phyloP scores from a whole-genome alignment of 1,140 invertebrate genomes.

The Phortica variegata region DNA sequence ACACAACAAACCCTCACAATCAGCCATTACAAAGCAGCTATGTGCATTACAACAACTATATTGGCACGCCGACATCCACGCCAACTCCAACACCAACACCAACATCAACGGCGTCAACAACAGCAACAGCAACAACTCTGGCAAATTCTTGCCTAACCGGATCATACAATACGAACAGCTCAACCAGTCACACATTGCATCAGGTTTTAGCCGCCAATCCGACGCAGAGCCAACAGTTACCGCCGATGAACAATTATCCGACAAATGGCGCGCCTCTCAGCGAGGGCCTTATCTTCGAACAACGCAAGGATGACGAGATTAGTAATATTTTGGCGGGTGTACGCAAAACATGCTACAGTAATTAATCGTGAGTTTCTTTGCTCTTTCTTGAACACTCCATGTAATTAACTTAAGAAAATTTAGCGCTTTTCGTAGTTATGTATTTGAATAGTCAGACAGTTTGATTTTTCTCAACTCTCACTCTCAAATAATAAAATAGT shows the following conservation, averaged over 20 bases:
- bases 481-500: too few relatives aligned
- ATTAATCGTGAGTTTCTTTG: constrained; percentile 58
- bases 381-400: neutral
- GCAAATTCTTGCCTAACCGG: too few relatives aligned
- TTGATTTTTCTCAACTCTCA: too few relatives aligned
- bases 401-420: too few relatives aligned
- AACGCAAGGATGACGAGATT: constrained; percentile 76
- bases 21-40: constrained; percentile 41
- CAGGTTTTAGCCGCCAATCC: constrained; percentile 25
- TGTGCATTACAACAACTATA: constrained; percentile 46
- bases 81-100: constrained; percentile 12
- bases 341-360: constrained; percentile 83
- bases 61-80: constrained; percentile 15
- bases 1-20: neutral
- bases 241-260: constrained; percentile 23
- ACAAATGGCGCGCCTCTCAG: constrained; percentile 19
- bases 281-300: constrained; percentile 58
- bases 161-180: constrained; percentile 13
- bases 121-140: neutral
- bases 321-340: constrained; percentile 83
- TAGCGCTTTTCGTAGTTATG: too few relatives aligned
- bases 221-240: constrained; percentile 19
- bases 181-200: constrained; percentile 16
- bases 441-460: too few relatives aligned
- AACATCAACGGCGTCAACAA: constrained; percentile 7